A percentile compares a stretch with the other conserved stretches of the same genome.
Evolutionary conservation across 2,888 invertebrate genomes (phyloP).

Genomic region (Drosophila greeni): DNA sequence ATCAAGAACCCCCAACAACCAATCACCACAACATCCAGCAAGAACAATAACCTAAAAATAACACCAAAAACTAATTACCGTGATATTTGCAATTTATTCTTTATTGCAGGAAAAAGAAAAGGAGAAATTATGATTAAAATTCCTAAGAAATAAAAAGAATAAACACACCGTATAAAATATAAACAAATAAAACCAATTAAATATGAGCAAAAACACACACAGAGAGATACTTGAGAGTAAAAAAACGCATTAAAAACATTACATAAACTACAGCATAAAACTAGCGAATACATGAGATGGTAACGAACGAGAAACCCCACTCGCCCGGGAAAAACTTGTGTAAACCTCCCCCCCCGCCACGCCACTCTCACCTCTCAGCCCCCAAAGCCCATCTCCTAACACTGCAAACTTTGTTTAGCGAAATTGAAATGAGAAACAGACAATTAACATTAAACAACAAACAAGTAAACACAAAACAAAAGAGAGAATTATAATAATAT

Average conservation of each 20-base stretch:
- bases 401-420: conserved; percentile 56
- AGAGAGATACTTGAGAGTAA: conserved; percentile 21
- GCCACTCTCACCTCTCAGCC: conserved; percentile 5
- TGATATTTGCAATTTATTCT: conserved; percentile 62
- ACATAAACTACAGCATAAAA: conserved; percentile 38
- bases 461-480: conserved; percentile 13
- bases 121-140: conserved; percentile 78
- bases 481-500: conserved; percentile 50
- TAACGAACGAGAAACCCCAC: conserved; percentile 18
- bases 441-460: conserved; percentile 47
- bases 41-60: conserved; percentile 21
- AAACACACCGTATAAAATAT: conserved; percentile 34
- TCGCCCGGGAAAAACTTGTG: conserved; percentile 36
- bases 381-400: conserved; percentile 6
- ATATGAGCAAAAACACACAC: conserved; percentile 35
- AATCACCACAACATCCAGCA: conserved; percentile 23
- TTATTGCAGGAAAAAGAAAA: conserved; percentile 78
- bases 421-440: conserved; percentile 51
- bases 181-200: conserved; percentile 43
- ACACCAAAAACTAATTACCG: conserved; percentile 29
- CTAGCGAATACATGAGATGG: conserved; percentile 23
- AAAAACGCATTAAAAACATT: conserved; percentile 40
- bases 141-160: conserved; percentile 50
- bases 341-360: conserved; percentile 13
- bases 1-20: conserved; percentile 12